Evolutionary conservation across 2,113 vertebrate genomes (phyloP), one percentile per base, ranked within the genome.

Genomic region (Pseudorectes ferrugineus): DNA sequence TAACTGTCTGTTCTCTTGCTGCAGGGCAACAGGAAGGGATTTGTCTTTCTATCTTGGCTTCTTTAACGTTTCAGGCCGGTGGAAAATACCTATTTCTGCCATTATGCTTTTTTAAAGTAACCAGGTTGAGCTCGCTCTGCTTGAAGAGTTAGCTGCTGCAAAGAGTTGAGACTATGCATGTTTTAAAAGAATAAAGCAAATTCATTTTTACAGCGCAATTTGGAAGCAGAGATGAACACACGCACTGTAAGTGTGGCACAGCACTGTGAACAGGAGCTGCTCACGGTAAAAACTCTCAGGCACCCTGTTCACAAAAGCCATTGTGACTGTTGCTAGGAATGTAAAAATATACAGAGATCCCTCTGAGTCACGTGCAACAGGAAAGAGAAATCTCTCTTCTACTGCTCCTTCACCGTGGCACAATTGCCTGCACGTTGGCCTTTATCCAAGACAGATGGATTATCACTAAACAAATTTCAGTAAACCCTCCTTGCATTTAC

Each of bases 381-480:
- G 31, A 48, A 49, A 46, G 75, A 85, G 71, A 92, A 65, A 67
- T n/a, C 36, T 93, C 87, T 36, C 43, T 88, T 46, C 45, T 49
- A 0, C 21, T 12, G 36, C 72, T 75, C 51, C 45, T 73, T 9
- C 65, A 9, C 8, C 26, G 73, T 29, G 84, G 29, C 84, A 89
- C 85, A 29, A 63, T 6, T 93, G 88, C 81, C 81, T 72, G 65
- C 18, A 17, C 43, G 0, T 61, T 95, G 95, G 88, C 83, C 58
- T 89, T 91, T 5, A 33, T 88, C 95, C 93, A 96, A 75, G 70
- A 43, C 93, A 94, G 93, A 96, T 92, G 95, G 96, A 78, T 93
- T 93, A 96, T 84, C 91, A 81, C 95, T 6, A 38, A 83, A 51
- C 61, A 81, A 80, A 88, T 82, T 42, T 65, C 79, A 87, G 49